A percentile compares a stretch with the other conserved stretches of the same genome.
phyloP scores from a whole-genome alignment of 2,888 invertebrate genomes.

The Rotaria magnacalcarata region DNA sequence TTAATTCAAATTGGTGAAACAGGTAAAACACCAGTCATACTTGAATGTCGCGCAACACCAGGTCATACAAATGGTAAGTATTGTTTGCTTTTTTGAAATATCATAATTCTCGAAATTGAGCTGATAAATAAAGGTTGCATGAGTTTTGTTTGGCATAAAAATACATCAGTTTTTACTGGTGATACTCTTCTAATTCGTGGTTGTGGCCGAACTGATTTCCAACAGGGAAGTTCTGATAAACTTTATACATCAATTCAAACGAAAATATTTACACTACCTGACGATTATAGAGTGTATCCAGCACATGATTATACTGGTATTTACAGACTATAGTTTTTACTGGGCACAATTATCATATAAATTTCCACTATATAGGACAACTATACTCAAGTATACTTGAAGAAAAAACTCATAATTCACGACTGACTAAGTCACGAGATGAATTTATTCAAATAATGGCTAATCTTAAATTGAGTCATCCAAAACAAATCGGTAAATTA shows the following conservation, averaged over 20 bases:
- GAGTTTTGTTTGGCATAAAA: conserved; percentile 28
- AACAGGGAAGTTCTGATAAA: conserved; percentile 71
- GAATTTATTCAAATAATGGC: conserved; percentile 87
- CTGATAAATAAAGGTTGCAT: conserved; percentile 4
- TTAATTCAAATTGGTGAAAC: conserved; percentile 48
- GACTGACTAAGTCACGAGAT: conserved; percentile 73
- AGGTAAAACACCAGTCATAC: neutral
- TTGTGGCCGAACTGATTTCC: conserved; percentile 69
- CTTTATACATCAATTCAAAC: conserved; percentile 82
- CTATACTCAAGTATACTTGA: conserved; percentile 81
- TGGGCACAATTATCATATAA: no score
- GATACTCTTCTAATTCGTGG: conserved; percentile 79
- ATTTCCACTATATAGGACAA: conserved; percentile 63
- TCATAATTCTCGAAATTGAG: neutral
- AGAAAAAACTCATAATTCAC: conserved; percentile 80
- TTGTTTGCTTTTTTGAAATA: neutral
- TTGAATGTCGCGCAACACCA: conserved; percentile 36
- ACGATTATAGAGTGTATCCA: conserved; percentile 77
- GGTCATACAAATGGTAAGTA: conserved; percentile 40
- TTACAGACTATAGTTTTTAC: no score
- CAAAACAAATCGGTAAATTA: conserved; percentile 80
- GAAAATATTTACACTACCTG: conserved; percentile 80
- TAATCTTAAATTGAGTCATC: conserved; percentile 82
- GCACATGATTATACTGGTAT: conserved; percentile 86
- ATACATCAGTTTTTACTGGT: conserved; percentile 76